A percentile compares a stretch with the other conserved stretches of the same genome.
phyloP scores from a whole-genome alignment of 1,140 invertebrate genomes.

The Orussus abietinus region DNA sequence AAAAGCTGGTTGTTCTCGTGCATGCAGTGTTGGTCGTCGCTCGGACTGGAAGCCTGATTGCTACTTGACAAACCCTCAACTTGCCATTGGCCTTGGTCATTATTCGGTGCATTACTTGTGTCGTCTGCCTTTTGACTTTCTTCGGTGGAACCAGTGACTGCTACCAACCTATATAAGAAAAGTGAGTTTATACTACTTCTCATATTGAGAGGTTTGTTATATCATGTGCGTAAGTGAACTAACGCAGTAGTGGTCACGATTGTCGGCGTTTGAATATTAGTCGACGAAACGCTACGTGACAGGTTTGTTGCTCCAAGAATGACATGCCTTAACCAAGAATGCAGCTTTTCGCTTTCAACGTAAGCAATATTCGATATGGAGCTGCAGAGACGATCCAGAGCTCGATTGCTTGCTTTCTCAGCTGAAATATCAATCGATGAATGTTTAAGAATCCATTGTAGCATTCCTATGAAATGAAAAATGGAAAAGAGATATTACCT shows the following conservation, averaged over 20 bases:
- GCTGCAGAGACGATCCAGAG: constrained; percentile 65
- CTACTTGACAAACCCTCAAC: constrained; percentile 31
- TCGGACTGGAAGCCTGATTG: constrained; percentile 33
- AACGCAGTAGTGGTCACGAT: constrained; percentile 22
- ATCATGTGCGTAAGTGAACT: no score
- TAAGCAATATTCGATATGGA: constrained; percentile 65
- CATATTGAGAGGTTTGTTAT: no score
- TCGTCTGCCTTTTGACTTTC: constrained; percentile 27
- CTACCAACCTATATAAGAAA: constrained; percentile 15
- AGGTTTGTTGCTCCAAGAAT: constrained; percentile 57
- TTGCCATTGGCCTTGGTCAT: constrained; percentile 34
- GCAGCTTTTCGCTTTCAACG: constrained; percentile 63
- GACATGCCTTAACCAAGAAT: constrained; percentile 67
- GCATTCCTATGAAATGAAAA: constrained; percentile 3
- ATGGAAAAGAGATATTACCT: constrained; percentile 51
- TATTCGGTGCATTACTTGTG: constrained; percentile 26
- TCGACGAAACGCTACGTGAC: constrained; percentile 44
- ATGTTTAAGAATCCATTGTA: constrained; percentile 1
- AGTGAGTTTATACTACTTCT: no score
- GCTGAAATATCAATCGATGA: constrained; percentile 29
- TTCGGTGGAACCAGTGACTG: constrained; percentile 16
- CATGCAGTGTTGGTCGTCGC: constrained; percentile 49
- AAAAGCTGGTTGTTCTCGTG: constrained; percentile 72
- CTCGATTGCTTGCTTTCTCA: constrained; percentile 59
- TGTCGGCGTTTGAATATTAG: constrained; percentile 48